Conservation (phyloP, 2,797 vertebrate genomes). For the Holocentrus rufus region DNA sequence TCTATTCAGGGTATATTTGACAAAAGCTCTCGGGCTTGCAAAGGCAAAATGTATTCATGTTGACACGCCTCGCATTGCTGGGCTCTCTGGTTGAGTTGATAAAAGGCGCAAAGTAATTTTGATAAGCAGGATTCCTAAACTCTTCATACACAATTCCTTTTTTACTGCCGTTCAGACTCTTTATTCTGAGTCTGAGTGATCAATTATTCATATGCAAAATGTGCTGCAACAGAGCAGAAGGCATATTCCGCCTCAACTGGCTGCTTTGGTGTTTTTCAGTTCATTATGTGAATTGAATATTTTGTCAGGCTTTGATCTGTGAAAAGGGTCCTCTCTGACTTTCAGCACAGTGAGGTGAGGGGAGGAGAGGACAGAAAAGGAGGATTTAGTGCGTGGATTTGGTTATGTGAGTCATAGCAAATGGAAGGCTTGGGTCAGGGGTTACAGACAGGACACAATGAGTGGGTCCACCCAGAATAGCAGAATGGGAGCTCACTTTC, state of each 20-base stretch:
- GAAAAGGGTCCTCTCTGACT: slow-evolving; percentile 16
- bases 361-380: slow-evolving; percentile 18
- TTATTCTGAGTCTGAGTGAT: slow-evolving; percentile 32
- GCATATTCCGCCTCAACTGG: slow-evolving; percentile 11
- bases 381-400: slow-evolving; percentile 36
- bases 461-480: slow-evolving; percentile 34
- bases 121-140: slow-evolving; percentile 33
- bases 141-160: slow-evolving; percentile 1
- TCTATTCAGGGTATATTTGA: slow-evolving; percentile 6
- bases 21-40: slow-evolving; percentile 21
- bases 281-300: slow-evolving; percentile 31
- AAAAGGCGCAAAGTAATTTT: slow-evolving; percentile 40
- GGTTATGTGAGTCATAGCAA: slow-evolving; percentile 45
- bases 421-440: slow-evolving; percentile 50
- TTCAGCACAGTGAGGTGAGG: not conserved
- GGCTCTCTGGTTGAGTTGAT: slow-evolving; percentile 28
- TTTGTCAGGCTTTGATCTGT: slow-evolving; percentile 30
- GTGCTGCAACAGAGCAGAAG: slow-evolving; percentile 13
- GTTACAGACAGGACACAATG: slow-evolving; percentile 65
- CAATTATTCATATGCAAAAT: slow-evolving; percentile 7
- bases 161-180: slow-evolving; percentile 3
- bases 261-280: slow-evolving; percentile 24
- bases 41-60: slow-evolving; percentile 25
- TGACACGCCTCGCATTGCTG: slow-evolving; percentile 21
- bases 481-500: slow-evolving; percentile 46